Conservation (phyloP, 2,113 vertebrate species). For the Castor canadensis region DNA sequence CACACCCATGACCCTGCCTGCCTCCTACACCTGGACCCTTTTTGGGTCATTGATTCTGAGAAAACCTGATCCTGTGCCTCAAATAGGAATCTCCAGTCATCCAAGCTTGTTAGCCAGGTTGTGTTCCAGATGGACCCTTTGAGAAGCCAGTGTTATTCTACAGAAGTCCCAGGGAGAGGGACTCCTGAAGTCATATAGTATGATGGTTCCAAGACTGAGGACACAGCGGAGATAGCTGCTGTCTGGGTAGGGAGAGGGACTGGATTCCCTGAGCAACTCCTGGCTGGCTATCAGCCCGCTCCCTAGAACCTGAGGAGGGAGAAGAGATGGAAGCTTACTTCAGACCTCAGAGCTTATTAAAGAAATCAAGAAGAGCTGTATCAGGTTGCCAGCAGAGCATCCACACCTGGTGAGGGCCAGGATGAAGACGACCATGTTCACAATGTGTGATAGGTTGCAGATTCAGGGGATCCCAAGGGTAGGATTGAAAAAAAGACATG, state of each 20-base stretch:
- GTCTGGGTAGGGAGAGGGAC: background rate
- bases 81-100: background rate
- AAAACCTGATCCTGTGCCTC: background rate
- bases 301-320: background rate
- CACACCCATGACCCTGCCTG: background rate
- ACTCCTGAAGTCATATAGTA: accelerated
- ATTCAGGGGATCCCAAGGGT: background rate
- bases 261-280: background rate
- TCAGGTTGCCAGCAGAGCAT: background rate
- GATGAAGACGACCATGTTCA: background rate
- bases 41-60: background rate
- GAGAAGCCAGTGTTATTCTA: background rate
- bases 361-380: background rate
- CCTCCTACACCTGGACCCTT: background rate
- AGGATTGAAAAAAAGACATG: background rate
- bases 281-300: background rate
- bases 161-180: background rate
- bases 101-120: background rate
- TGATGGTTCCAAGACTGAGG: too few species aligned
- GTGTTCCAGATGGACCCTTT: background rate
- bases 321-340: background rate
- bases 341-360: background rate
- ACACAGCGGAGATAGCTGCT: background rate
- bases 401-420: background rate
- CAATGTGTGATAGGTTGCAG: background rate